Evolutionary conservation across 1,140 invertebrate species (phyloP).

Genomic region (Drosophila leontia): DNA sequence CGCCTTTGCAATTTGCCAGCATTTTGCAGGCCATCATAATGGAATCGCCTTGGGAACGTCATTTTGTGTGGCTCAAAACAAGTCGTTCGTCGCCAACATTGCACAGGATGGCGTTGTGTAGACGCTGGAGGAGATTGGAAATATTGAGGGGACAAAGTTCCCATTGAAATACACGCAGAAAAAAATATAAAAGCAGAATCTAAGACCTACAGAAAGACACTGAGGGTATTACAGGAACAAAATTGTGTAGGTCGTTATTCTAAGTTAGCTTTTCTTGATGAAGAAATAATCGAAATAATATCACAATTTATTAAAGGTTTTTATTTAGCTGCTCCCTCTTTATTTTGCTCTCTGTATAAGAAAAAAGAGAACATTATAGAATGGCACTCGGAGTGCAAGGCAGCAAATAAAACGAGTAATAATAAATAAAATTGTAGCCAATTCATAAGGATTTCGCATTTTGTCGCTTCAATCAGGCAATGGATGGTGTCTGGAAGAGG

Average conservation of each 20-base stretch:
- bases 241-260: neutral
- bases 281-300: too few species aligned
- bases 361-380: neutral
- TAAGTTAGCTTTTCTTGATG: too few species aligned
- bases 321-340: neutral
- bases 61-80: conserved; percentile 78
- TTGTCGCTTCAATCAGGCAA: conserved; percentile 65
- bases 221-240: too few species aligned
- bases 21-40: conserved; percentile 74
- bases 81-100: conserved; percentile 55
- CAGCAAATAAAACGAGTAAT: conserved; percentile 75
- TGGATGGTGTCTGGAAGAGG: conserved; percentile 10
- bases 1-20: conserved; percentile 72
- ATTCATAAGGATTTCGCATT: conserved; percentile 82
- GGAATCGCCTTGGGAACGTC: conserved; percentile 81
- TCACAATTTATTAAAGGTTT: neutral
- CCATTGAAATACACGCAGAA: conserved; percentile 26
- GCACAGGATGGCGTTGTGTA: conserved; percentile 14
- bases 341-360: neutral
- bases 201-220: too few species aligned
- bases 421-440: conserved; percentile 83
- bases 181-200: neutral
- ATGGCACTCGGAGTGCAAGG: conserved; percentile 29
- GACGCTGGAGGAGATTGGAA: conserved; percentile 31
- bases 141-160: conserved; percentile 8